Evolutionary conservation across 2,888 invertebrate species (phyloP), one percentile per base, ranked within the genome.

Genomic region (Drosophila setosimentum): DNA sequence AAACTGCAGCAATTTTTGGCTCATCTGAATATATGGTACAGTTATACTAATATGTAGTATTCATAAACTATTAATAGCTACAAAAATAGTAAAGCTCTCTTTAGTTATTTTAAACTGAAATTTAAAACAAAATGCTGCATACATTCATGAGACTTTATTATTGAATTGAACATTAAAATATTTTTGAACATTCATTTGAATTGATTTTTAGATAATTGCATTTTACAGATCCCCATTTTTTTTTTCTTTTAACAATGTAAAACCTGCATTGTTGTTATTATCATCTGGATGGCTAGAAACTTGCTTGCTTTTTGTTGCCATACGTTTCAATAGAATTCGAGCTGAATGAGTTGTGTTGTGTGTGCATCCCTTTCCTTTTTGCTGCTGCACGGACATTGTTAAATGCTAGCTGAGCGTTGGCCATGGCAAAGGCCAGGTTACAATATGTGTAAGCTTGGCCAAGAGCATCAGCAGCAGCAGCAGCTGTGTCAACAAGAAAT

Each of bases 401-500:
- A 35, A 42, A 55, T 54, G 27, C 27, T 32, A 24, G 45, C 45
- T 16, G 45, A 13, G 45, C 24, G 16, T 37, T 77, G 76, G 61
- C 78, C 61, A 53, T 73, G 73, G 68, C 67, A 78, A 76, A 73
- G 78, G 76, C 45, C 73, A 73, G 73, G 73, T 51, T 62, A 68
- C 72, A 78, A 78, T 68, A 65, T 76, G 77, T 62, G 68, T 76
- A 80, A 68, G 70, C 68, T 68, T 53, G 49, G 49, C 45, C 50
- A 29, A 60, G 24, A 64, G 68, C 53, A 57, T 40, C 51, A 68
- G 67, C 50, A 64, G 62, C 62, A 70, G 59, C 42, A 57, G 40
- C 60, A 73, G 57, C 80, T 71, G 73, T 77, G 82, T 77, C 74
- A 85, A 82, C 88, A 84, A 82, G 67, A 54, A 66, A 54, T 66